phyloP scores from a whole-genome alignment of 2,888 invertebrate species.

The Helleia helle region DNA sequence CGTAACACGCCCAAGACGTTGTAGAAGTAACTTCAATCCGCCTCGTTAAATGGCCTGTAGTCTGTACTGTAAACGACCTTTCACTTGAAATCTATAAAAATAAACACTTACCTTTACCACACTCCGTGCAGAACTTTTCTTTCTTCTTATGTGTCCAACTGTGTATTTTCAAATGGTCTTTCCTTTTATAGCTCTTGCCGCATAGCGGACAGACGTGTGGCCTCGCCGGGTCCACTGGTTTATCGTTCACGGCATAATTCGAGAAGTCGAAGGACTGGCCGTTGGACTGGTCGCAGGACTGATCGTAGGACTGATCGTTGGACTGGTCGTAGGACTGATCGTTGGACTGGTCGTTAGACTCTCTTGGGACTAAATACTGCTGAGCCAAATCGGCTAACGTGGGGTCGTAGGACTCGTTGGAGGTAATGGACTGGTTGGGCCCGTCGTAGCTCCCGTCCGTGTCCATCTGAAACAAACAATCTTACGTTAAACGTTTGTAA shows the following conservation, averaged over 20 bases:
- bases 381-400: not conserved
- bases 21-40: no score
- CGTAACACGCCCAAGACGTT: no score
- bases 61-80: no score
- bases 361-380: constrained; percentile 13
- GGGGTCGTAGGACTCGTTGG: not conserved
- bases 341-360: no score
- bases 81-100: not conserved
- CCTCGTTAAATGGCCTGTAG: no score
- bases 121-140: constrained; percentile 81
- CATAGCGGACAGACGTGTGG: constrained; percentile 83
- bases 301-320: constrained; percentile 5
- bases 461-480: constrained; percentile 1
- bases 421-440: not conserved
- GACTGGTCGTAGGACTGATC: constrained; percentile 15
- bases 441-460: not conserved
- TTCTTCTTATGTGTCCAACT: constrained; percentile 86
- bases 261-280: no score
- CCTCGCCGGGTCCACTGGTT: constrained; percentile 54
- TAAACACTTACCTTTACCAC: constrained; percentile 73
- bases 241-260: no score
- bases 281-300: no score
- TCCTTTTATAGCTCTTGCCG: constrained; percentile 83
- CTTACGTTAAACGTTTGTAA: no score
- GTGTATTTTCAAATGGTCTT: constrained; percentile 86